A percentile compares a stretch with the other conserved stretches of the same genome.
Conservation (phyloP, 2,113 vertebrate species). For the Platycercus adscitus region DNA sequence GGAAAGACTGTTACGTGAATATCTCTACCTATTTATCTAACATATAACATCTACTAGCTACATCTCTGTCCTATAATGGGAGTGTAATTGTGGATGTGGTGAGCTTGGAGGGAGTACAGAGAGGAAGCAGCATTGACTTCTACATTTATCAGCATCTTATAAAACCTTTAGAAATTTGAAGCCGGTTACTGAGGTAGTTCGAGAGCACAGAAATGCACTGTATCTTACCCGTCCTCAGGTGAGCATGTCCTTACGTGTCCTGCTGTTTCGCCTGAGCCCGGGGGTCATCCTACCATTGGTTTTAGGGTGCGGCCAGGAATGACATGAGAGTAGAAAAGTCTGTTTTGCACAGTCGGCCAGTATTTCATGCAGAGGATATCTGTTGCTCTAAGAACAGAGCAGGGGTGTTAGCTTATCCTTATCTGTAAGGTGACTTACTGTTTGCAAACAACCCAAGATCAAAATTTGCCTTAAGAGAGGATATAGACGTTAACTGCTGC, state of each 20-base stretch:
- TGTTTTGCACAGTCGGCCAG: not conserved
- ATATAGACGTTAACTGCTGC: not conserved
- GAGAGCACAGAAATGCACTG: not conserved
- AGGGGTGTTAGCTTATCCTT: not conserved
- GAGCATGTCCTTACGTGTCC: not conserved
- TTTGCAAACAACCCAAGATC: conserved; percentile 5
- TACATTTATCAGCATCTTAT: not conserved
- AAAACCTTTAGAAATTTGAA: not conserved
- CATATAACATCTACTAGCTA: not conserved
- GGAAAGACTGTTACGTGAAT: not conserved
- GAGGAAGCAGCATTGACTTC: not conserved
- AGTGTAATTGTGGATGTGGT: not conserved
- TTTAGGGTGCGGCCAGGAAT: not conserved
- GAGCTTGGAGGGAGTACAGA: not conserved
- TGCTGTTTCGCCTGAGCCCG: not conserved
- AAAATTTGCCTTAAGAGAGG: not conserved
- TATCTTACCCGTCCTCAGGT: not conserved
- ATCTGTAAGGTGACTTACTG: not conserved
- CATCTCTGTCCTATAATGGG: not conserved
- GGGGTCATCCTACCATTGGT: not conserved
- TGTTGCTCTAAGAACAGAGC: not conserved
- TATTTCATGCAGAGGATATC: not conserved
- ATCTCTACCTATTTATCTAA: not conserved
- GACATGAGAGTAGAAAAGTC: not conserved
- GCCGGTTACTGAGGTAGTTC: not conserved